A percentile compares a stretch with the other conserved stretches of the same genome.
These are phyloP conservation scores for Allophyes oxyacanthae DNA, from an alignment of 2,888 invertebrate species.

Conservation along the genomic window DNA sequence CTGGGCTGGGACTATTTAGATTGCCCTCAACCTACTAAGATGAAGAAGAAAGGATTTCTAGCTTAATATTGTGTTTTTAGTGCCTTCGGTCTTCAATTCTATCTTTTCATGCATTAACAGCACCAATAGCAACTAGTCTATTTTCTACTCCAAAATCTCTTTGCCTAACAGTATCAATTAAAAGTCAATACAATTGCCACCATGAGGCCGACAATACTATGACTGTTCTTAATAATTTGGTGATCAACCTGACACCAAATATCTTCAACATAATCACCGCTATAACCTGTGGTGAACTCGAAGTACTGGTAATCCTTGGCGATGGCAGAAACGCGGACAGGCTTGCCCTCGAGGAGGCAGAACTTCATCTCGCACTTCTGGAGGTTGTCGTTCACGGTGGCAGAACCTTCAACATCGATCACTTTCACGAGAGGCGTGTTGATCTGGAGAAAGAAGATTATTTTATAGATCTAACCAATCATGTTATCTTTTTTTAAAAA, in stretches of 20 bases:
- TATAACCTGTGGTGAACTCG: conserved; percentile 86
- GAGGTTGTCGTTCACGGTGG: conserved; percentile 82
- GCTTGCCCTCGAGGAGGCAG: conserved; percentile 85
- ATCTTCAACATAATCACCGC: conserved; percentile 80
- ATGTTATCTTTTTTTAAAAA: too few species aligned
- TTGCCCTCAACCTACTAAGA: too few species aligned
- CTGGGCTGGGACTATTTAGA: too few species aligned
- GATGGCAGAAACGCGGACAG: conserved; percentile 82
- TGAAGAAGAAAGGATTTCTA: too few species aligned
- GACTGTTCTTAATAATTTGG: conserved; percentile 37
- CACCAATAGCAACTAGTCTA: too few species aligned
- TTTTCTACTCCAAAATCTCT: not conserved
- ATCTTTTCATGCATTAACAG: too few species aligned
- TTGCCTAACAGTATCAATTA: conserved; percentile 14
- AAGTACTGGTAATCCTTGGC: conserved; percentile 89
- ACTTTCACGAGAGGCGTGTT: conserved; percentile 87
- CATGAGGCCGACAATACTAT: not conserved
- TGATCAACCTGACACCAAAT: conserved; percentile 52
- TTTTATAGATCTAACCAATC: conserved; percentile 1
- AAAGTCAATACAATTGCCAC: not conserved
- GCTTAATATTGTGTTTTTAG: too few species aligned
- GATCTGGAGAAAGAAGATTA: conserved; percentile 58
- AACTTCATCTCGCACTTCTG: conserved; percentile 87
- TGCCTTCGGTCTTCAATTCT: too few species aligned
- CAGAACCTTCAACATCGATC: conserved; percentile 84